Percentiles rank a stretch among this genome's conserved stretches.
phyloP scores from a whole-genome alignment of 2,797 vertebrate genomes.

The Cynopterus sphinx region DNA sequence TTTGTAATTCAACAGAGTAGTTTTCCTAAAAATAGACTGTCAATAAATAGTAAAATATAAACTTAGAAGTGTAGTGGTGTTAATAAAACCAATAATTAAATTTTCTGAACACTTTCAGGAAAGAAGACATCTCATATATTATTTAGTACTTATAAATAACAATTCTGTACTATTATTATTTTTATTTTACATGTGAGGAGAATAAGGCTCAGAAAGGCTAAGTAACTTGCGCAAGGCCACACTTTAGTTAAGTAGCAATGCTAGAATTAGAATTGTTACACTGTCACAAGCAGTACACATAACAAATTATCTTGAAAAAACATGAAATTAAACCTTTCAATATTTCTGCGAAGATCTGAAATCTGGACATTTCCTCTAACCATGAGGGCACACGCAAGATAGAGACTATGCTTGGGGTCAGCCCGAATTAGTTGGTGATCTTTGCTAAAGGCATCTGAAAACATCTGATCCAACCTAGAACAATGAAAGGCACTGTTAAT shows the following conservation, averaged over 20 bases:
- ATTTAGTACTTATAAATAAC: background rate
- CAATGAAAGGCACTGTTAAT: slow-evolving; percentile 40
- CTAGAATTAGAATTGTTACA: background rate
- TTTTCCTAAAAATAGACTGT: slow-evolving; percentile 8
- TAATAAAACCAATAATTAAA: background rate
- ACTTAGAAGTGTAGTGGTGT: background rate
- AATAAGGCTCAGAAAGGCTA: background rate
- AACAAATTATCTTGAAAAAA: slow-evolving; percentile 57
- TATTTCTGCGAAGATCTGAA: slow-evolving; percentile 97
- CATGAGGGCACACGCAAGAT: slow-evolving; percentile 96
- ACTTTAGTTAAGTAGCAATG: background rate
- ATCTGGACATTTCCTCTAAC: slow-evolving; percentile 95
- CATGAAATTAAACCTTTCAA: slow-evolving; percentile 90
- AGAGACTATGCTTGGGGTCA: slow-evolving; percentile 93
- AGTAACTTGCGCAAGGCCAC: background rate
- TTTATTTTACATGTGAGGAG: slow-evolving; percentile 13
- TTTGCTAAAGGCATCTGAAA: slow-evolving; percentile 97
- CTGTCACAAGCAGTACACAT: background rate
- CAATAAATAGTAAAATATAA: slow-evolving; percentile 9
- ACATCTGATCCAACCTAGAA: slow-evolving; percentile 96
- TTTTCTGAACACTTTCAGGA: slow-evolving; percentile 39
- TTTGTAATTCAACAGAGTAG: background rate
- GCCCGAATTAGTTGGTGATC: slow-evolving; percentile 95
- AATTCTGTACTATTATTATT: background rate
- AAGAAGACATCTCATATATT: background rate